phyloP scores from a whole-genome alignment of 1,140 invertebrate species.

The Pseudachorutes palmiensis region DNA sequence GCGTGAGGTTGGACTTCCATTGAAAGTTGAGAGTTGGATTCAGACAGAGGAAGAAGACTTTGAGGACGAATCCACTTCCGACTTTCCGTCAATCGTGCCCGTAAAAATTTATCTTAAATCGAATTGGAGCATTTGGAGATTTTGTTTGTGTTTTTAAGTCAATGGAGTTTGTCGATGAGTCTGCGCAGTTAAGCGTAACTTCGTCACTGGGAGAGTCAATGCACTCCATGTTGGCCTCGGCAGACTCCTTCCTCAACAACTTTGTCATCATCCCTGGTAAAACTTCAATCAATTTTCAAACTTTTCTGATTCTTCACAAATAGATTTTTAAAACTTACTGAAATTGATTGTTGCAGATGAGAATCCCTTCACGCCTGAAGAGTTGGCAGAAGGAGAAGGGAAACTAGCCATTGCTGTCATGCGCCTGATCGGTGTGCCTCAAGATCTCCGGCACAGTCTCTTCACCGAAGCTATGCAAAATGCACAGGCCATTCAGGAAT shows the following conservation, averaged over 20 bases:
- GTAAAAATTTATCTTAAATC: not conserved
- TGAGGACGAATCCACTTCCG: not conserved
- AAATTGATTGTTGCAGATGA: not conserved
- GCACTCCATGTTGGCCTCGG: not conserved
- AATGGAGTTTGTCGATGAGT: not conserved
- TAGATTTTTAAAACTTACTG: not conserved
- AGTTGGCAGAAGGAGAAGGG: constrained; percentile 15
- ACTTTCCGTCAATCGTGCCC: not conserved
- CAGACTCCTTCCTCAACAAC: not conserved
- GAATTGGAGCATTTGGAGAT: not conserved
- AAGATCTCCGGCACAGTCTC: constrained; percentile 15
- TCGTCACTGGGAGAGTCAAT: not conserved
- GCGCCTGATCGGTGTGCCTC: constrained; percentile 21
- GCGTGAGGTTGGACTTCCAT: not conserved
- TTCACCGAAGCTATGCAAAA: constrained; percentile 17
- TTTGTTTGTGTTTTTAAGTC: not conserved
- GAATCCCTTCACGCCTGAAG: not conserved
- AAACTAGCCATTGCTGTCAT: constrained; percentile 22
- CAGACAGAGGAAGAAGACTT: not conserved
- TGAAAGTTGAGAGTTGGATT: not conserved
- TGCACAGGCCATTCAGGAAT: constrained; percentile 13
- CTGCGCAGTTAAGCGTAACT: not conserved
- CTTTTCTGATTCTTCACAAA: too few relatives aligned
- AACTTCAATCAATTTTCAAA: not conserved
- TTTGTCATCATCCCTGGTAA: constrained; percentile 10